These are phyloP conservation scores for Baronia brevicornis DNA, from an alignment of 2,888 invertebrate species.

Conservation along the genomic window DNA sequence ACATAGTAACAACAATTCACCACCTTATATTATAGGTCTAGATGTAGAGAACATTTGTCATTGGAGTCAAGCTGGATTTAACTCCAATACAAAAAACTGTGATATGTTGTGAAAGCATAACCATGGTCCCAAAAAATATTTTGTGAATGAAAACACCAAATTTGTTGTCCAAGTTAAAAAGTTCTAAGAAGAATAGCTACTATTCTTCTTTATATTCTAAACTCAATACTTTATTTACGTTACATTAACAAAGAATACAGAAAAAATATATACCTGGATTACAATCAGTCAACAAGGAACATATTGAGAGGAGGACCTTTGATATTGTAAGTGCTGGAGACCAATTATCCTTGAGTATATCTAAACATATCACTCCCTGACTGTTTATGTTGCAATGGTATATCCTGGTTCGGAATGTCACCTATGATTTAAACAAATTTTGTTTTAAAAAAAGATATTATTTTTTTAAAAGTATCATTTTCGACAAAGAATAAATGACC, in stretches of 20 bases:
- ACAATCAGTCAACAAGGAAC: slow-evolving; percentile 97
- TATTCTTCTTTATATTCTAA: too few species aligned
- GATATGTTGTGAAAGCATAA: too few species aligned
- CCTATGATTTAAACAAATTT: slow-evolving; percentile 55
- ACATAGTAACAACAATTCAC: too few species aligned
- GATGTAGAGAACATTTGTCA: too few species aligned
- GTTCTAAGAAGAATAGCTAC: too few species aligned
- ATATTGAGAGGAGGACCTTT: slow-evolving; percentile 97
- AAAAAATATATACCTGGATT: slow-evolving; percentile 87
- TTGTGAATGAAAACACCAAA: too few species aligned
- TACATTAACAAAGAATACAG: not conserved
- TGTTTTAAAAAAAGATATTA: slow-evolving; percentile 29
- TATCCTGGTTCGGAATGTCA: slow-evolving; percentile 95
- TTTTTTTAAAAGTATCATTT: slow-evolving; percentile 6
- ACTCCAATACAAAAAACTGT: too few species aligned
- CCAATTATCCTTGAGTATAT: slow-evolving; percentile 99
- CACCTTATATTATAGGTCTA: too few species aligned
- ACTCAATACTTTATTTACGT: slow-evolving; percentile 11
- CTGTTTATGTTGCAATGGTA: slow-evolving; percentile 99
- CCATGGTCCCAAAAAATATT: too few species aligned
- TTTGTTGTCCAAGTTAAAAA: too few species aligned
- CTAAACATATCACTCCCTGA: slow-evolving; percentile 98
- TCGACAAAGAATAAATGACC: not conserved
- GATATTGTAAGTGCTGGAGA: slow-evolving; percentile 99
- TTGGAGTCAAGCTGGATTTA: too few species aligned